phyloP scores from a whole-genome alignment of 1,140 invertebrate species.

The Zaprionus africanus region DNA sequence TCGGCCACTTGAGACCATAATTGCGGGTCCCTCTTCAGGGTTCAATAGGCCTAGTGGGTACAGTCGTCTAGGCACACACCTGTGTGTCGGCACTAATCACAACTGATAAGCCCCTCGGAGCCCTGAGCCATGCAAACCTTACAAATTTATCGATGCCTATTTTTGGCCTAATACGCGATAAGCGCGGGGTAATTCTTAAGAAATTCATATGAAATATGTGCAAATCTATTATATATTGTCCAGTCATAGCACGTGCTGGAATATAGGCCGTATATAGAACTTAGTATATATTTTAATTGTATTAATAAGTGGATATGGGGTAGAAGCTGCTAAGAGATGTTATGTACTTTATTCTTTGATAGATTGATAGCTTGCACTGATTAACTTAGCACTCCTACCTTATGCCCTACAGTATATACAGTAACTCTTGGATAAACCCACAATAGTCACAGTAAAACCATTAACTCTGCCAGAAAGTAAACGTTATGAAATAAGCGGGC shows the following conservation, averaged over 20 bases:
- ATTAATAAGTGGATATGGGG: too few species aligned
- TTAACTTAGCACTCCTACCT: too few species aligned
- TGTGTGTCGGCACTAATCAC: conserved; percentile 4
- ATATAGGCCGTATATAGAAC: not conserved
- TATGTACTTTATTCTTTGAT: too few species aligned
- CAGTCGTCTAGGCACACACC: not conserved
- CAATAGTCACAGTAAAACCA: not conserved
- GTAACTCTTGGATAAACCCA: not conserved
- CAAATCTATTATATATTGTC: too few species aligned
- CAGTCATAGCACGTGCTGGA: not conserved
- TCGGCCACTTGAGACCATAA: not conserved
- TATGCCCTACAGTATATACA: not conserved
- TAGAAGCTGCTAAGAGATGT: not conserved
- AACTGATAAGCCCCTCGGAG: conserved; percentile 19
- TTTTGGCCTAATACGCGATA: not conserved
- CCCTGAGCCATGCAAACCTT: conserved; percentile 1
- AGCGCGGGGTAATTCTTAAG: not conserved
- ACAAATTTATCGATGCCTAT: not conserved
- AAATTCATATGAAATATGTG: too few species aligned
- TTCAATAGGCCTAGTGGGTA: conserved; percentile 3
- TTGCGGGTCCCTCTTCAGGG: not conserved
- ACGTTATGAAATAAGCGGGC: not conserved
- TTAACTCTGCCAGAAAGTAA: not conserved
- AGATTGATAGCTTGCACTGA: too few species aligned
- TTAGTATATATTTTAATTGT: too few species aligned